Base-by-base conservation (phyloP, 2,888 invertebrate genomes). In the Electrophaes corylata region DNA sequence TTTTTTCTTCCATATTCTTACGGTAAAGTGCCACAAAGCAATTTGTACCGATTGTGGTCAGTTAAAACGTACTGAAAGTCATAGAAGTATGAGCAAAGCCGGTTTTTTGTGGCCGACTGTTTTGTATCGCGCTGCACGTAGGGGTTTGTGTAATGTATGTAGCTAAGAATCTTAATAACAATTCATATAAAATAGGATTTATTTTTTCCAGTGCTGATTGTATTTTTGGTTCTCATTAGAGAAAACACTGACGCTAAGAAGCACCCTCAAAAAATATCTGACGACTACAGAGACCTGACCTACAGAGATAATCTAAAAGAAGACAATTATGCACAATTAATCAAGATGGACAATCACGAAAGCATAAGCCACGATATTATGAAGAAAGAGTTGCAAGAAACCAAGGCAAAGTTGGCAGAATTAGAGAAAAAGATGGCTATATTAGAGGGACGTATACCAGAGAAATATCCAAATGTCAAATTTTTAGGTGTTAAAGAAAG, bases 401-500 rank as follows among this genome's bases (percentile, higher is more conserved):
- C 95, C 0, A 93, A 93, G 65, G 84, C 84, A 26, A 93, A 93
- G 70, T 93, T 97, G 62, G 91, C 92, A 35, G 93, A 94, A 51
- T 79, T 97, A 50, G 96, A 96, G 81, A 94, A 94, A 63, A 96
- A 96, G 86, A 90, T 97, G 35, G 92, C 93, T 48, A 91, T 94
- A 49, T 81, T 97, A 44, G 96, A 97, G 79, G 93, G 93, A 2
- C 93, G 94, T 74, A 93, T 96, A 43, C 95, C 96, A 0, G 96
- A 97, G 72, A 95, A 95, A 68, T 98, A 96, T 90, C 98, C 98
- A 0, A 95, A 96, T 79, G 98, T 99, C 0, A 96, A 96, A 80
- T 98, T 97, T 81, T 92, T 98, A 12, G 98, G 98, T 69, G 98
- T 98, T 81, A 96, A 97, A 76, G 95, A 96, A 68, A 94, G 99